A percentile compares a stretch with the other conserved stretches of the same genome.
Conservation (phyloP, 2,113 vertebrate species). For the Vulpes vulpes region DNA sequence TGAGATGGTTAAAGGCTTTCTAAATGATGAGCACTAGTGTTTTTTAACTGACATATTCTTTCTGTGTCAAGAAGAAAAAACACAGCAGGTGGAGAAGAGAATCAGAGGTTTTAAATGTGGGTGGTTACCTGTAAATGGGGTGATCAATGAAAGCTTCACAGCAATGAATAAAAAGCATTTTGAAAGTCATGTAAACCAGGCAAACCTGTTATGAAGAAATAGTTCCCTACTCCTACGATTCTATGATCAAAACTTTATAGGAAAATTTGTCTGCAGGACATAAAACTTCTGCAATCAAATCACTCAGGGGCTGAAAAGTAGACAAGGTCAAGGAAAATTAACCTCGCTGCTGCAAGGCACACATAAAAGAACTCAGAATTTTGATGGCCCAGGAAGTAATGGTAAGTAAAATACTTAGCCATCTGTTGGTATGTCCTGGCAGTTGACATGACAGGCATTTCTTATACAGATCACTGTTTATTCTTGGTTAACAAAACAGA, state of each 20-base stretch:
- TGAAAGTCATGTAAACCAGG: neutral
- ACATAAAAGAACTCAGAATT: neutral
- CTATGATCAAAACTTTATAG: neutral
- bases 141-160: rapidly evolving
- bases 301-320: neutral
- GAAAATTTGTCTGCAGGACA: neutral
- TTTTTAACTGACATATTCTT: neutral
- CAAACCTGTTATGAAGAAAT: neutral
- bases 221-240: neutral
- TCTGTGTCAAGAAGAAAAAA: neutral
- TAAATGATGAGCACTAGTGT: neutral
- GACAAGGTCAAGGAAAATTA: neutral
- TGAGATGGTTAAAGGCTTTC: neutral
- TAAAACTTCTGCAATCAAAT: neutral
- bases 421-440: too few relatives aligned
- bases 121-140: rapidly evolving
- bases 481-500: neutral
- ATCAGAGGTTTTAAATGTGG: neutral
- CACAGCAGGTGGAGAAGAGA: neutral
- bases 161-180: neutral
- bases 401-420: too few relatives aligned
- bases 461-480: neutral
- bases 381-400: rapidly evolving
- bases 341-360: too few relatives aligned
- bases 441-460: neutral